phyloP scores from a whole-genome alignment of 2,113 vertebrate species.

The Bothrops jararaca region DNA sequence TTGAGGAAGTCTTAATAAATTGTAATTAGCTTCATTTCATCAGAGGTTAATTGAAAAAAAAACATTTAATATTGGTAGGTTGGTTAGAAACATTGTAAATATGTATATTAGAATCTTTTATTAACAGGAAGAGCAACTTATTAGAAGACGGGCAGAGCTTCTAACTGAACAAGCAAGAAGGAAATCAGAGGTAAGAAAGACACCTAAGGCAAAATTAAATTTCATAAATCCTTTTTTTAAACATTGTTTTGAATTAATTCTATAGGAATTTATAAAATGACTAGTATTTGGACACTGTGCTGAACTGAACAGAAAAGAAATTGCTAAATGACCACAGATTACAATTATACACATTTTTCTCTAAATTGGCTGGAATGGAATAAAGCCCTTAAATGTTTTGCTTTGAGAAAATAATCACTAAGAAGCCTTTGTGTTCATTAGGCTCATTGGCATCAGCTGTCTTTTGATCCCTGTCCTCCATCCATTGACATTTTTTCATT shows the following conservation, averaged over 20 bases:
- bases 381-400: background rate
- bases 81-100: background rate
- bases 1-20: background rate
- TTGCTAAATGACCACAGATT: slow-evolving; percentile 12
- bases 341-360: background rate
- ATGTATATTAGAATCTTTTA: slow-evolving; percentile 21
- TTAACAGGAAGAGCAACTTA: slow-evolving; percentile 76
- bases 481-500: background rate
- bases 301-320: background rate
- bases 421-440: background rate
- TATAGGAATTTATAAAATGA: slow-evolving; percentile 23
- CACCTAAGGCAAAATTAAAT: background rate
- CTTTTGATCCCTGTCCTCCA: no score
- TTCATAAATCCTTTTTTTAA: background rate
- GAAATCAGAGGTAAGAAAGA: slow-evolving; percentile 66
- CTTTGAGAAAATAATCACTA: background rate
- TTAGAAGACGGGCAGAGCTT: slow-evolving; percentile 84
- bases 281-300: slow-evolving; percentile 9
- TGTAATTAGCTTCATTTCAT: background rate
- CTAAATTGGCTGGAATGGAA: slow-evolving; percentile 5
- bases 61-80: background rate
- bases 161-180: slow-evolving; percentile 67
- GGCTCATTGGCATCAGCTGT: background rate
- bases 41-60: background rate
- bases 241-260: background rate